Evolutionary conservation across 2,797 vertebrate genomes (phyloP), one percentile per base, ranked within the genome.

Genomic region (Mastacembelus armatus): DNA sequence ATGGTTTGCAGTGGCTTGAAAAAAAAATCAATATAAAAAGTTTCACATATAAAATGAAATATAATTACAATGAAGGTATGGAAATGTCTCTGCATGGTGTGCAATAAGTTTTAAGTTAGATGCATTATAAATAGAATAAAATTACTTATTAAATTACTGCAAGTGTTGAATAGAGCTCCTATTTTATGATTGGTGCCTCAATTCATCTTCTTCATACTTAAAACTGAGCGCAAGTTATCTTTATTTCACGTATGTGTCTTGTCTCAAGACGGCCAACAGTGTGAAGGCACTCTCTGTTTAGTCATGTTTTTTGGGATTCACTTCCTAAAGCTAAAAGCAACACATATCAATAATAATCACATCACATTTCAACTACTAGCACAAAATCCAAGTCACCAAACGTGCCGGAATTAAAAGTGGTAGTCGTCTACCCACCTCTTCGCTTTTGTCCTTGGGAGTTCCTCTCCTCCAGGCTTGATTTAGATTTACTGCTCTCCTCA

Each of bases 401-500:
- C 45, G 2, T n/a, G 10, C 1, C 4, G 39, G 48, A 27, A 48
- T 52, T 50, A 8, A 18, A 7, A n/a, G n/a, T n/a, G n/a, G n/a
- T n/a, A n/a, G n/a, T n/a, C n/a, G n/a, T n/a, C n/a, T n/a, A n/a
- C n/a, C n/a, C 59, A 91, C 89, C 88, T 90, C 74, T 80, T 60
- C 66, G 61, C 5, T 71, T 64, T 51, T 88, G 82, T 51, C 55
- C 82, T 39, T 93, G 88, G 39, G 74, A 55, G 0, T 74, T 88
- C 21, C 69, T 93, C 32, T 97, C 96, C 56, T 98, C 95, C 1
- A 93, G 93, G 75, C 92, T 93, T 36, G 94, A 93, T 77, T 95
- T 96, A 0, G 95, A 95, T 92, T 91, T 96, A 44, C 89, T 95
- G 85, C 95, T 97, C 62, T 96, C 95, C 32, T 94, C 77, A 0